Base-by-base conservation (phyloP, 1,140 invertebrate genomes). In the Onthophagus taurus region DNA sequence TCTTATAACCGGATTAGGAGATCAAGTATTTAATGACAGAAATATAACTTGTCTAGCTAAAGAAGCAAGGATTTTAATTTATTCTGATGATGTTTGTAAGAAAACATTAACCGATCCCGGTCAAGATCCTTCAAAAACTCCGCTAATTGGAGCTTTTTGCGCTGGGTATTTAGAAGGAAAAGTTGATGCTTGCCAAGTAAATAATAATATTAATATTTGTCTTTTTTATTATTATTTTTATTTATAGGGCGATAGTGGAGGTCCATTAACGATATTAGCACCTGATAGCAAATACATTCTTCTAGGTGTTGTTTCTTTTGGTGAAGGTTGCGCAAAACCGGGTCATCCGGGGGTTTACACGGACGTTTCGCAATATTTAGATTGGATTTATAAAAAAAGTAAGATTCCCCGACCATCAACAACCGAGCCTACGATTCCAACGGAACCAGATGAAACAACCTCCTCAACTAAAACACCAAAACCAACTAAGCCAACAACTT, bases 171-270 rank as follows among this genome's bases (percentile, higher is more conserved):
- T 56, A 14, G 43, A 51, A 45, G 60, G 59, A 9, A 55, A 56
- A 19, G 54, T 59, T 11, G 60, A 63, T 38, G 53, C 59, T 7
- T 63, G 60, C 50, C 58, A 60, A 51, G 57, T 61, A 53, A 31
- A 8, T 26, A 2, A 5, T 18, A 26, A 26, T 41, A n/a, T n/a
- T 13, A 9, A 29, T 3, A 42, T 29, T 29, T 3, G 24, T 19
- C 31, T 8, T 20, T 19, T 1, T 26, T 12, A 33, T 11, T 13
- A 17, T 19, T 16, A n/a, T n/a, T 31, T 43, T 12, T 23, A 19
- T 30, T 47, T 57, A 45, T 33, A 60, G 57, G 60, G 60, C 4
- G 60, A 62, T 38, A 60, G 58, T 48, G 60, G 60, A 11, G 57
- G 60, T 17, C 60, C 60, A n/a, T 38, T 62, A 4, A 49, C 53